Evolutionary conservation across 2,113 vertebrate genomes (phyloP), one percentile per base, ranked within the genome.

Genomic region (Naja naja): DNA sequence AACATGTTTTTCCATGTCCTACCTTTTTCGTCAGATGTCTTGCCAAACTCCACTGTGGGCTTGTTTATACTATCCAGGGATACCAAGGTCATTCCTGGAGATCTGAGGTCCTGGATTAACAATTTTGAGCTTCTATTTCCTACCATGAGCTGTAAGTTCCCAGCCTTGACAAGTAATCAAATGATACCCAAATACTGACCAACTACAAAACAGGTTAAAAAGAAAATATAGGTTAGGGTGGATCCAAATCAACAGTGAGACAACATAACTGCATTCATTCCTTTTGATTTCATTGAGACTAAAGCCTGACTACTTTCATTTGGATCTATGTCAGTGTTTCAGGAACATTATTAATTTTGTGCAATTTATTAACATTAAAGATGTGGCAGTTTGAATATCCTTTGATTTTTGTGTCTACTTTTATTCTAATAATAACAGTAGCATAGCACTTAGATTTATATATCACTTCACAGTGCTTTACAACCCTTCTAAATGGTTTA

Each of bases 1-100:
- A 93, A 93, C 92, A 90, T 93, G 92, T 93, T 93, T 93, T 93
- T 93, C 92, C 92, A 93, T 93, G 92, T 93, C 92, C 92, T 93
- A 86, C 89, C 54, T 93, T 90, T 89, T 49, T 93, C 47, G 53
- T 93, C 52, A 90, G 92, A 93, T 93, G 55, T 52, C 43, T 93
- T 93, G 92, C 92, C 92, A 93, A 90, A 4, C 92, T 90, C 74
- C 89, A 93, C 88, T 90, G 92, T 86, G 55, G 92, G 89, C 92
- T 93, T 93, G 92, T 93, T 93, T 93, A 93, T 56, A 87, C 88
- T 58, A 86, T 90, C 88, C 92, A 86, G 14, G 92, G 92, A 93
- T 93, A 90, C 88, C 74, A 25, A 86, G 92, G 92, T 90, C 92
- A 39, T 93, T 87, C 55, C n/a, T 47, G 34, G 22, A 90, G 89